These are phyloP conservation scores for Coptodon rendalli DNA, from an alignment of 2,113 vertebrate species.

Conservation along the genomic window DNA sequence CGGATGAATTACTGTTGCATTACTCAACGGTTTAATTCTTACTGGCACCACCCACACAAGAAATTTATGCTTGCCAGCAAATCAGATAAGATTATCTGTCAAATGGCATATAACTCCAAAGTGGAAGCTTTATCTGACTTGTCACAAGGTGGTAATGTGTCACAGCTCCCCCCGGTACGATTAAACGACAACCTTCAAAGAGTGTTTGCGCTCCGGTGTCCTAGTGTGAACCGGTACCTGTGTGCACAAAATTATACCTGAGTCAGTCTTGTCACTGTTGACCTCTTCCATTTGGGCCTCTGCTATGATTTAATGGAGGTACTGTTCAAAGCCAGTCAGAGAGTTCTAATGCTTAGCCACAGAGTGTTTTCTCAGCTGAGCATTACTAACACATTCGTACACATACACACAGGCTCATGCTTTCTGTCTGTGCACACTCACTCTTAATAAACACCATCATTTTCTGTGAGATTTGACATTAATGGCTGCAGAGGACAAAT, in stretches of 20 bases:
- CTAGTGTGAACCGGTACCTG: neutral
- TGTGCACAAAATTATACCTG: constrained; percentile 10
- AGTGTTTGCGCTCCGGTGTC: constrained; percentile 5
- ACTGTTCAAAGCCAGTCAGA: neutral
- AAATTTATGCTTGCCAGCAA: neutral
- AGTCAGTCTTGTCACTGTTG: constrained; percentile 5
- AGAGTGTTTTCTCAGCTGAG: neutral
- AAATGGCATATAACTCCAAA: neutral
- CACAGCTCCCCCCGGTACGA: neutral
- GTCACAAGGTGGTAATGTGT: neutral
- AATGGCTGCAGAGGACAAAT: constrained; percentile 46
- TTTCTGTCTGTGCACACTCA: neutral
- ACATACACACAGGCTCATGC: neutral
- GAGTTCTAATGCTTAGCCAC: neutral
- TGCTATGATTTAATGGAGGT: constrained; percentile 36
- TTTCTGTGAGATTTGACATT: constrained; percentile 34
- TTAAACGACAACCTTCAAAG: neutral
- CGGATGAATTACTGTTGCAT: neutral
- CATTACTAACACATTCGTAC: neutral
- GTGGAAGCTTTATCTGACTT: constrained; percentile 14
- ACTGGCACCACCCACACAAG: neutral
- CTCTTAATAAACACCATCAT: constrained; percentile 25
- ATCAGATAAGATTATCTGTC: constrained; percentile 21
- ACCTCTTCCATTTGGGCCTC: constrained; percentile 13
- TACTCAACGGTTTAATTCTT: neutral